phyloP scores from a whole-genome alignment of 2,888 invertebrate species.

The Hirtodrosophila confusa region DNA sequence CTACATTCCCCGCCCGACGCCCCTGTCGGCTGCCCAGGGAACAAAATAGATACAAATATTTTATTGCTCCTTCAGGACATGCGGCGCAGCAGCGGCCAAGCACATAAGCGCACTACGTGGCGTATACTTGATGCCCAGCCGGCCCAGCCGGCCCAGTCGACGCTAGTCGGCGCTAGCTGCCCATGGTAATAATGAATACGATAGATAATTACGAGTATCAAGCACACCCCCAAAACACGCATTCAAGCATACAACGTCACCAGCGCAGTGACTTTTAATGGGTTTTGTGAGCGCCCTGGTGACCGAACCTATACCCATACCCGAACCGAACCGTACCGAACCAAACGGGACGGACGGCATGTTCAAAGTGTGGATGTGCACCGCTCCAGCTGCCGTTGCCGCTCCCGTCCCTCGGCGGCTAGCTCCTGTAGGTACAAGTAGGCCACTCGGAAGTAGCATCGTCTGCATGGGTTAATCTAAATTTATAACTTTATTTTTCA shows the following conservation, averaged over 20 bases:
- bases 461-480: conserved; percentile 72
- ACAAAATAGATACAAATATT: conserved; percentile 76
- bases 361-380: conserved; percentile 7
- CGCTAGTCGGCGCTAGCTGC: conserved; percentile 19
- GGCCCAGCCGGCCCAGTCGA: background rate
- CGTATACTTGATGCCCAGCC: conserved; percentile 46
- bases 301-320: background rate
- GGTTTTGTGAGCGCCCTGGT: conserved; percentile 53
- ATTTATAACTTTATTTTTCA: conserved; percentile 77
- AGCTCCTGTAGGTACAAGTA: conserved; percentile 5
- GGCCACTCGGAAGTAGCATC: conserved; percentile 37
- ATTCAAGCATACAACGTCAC: conserved; percentile 8
- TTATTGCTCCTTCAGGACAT: conserved; percentile 81
- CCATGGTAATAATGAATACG: conserved; percentile 68
- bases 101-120: conserved; percentile 41
- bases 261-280: conserved; percentile 74
- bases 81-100: conserved; percentile 29
- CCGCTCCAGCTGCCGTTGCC: background rate
- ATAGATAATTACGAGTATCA: conserved; percentile 70
- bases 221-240: conserved; percentile 30
- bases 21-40: conserved; percentile 18
- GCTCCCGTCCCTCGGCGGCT: background rate
- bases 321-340: too few species aligned
- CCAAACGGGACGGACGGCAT: conserved; percentile 7
- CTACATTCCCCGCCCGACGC: conserved; percentile 21